Evolutionary conservation across 1,140 invertebrate species (phyloP), one percentile per base, ranked within the genome.

Genomic region (Rhynchophorus ferrugineus): DNA sequence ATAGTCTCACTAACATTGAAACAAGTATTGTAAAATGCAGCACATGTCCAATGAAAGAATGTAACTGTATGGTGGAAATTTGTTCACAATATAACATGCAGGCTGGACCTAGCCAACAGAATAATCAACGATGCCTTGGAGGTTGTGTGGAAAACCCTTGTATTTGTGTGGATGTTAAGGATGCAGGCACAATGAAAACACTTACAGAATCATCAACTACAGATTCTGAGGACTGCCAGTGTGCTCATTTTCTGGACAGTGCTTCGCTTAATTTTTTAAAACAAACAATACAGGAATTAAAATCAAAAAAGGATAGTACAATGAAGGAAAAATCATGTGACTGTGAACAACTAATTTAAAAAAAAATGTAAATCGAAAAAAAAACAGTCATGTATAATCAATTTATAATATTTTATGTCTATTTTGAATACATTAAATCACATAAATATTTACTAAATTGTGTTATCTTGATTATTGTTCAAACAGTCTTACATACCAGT

Each of bases 1-100:
- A 44, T 13, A 44, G 41, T 44, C 33, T 52, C 14, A 36, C 41
- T 19, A 52, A 9, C n/a, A 52, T 52, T 14, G 49, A 52, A 20
- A 22, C 39, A 3, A 52, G 17, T n/a, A 49, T 49, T 7, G 44
- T 36, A 37, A 52, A 44, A 3, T 16, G 14, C 11, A 33, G 17
- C 8, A 5, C n/a, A 17, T 47, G 44, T 47, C n/a, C 24, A 3
- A 19, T 5, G 5, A 50, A 16, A 11, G 8, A 16, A 7, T 52
- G 49, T 17, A 37, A 37, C 18, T 52, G 49, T 18, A 44, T 52
- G 24, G 39, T 42, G 11, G 41, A 52, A 38, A 52, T 52, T 3
- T 9, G 7, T 2, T 39, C 16, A 21, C 46, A 48, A 16, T 49
- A 49, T 18, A 14, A 7, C 17, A 29, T 29, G 24, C 5, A 29